Percentiles rank a stretch among this genome's conserved stretches.
These are phyloP conservation scores for Eulithis testata DNA, from an alignment of 2,888 invertebrate species.

Conservation along the genomic window DNA sequence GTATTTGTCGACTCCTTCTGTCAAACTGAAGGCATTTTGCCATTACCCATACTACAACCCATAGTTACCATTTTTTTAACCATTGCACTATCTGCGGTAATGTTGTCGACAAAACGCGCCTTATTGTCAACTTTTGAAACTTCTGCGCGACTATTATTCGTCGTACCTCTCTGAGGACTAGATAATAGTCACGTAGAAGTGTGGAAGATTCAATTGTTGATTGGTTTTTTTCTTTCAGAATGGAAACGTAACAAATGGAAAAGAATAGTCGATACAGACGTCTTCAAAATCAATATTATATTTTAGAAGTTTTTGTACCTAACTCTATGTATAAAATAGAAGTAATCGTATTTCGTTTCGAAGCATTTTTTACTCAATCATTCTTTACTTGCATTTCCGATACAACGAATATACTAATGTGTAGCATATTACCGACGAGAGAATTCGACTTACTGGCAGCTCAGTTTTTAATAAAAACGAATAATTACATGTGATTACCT, in stretches of 20 bases:
- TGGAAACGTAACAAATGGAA: constrained; percentile 74
- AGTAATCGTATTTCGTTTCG: constrained; percentile 10
- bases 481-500: too few species aligned
- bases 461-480: constrained; percentile 29
- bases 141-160: too few species aligned
- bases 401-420: constrained; percentile 50
- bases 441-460: constrained; percentile 43
- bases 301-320: constrained; percentile 1
- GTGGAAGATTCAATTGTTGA: too few species aligned
- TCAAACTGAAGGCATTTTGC: too few species aligned
- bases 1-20: too few species aligned
- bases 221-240: constrained; percentile 59
- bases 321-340: constrained; percentile 5
- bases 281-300: neutral
- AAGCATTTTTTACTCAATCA: constrained; percentile 39
- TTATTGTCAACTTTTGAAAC: too few species aligned
- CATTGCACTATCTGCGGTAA: too few species aligned
- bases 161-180: too few species aligned
- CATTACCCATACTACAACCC: too few species aligned
- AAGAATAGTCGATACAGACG: constrained; percentile 47
- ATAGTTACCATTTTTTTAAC: too few species aligned
- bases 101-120: too few species aligned
- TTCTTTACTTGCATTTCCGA: constrained; percentile 47
- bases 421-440: constrained; percentile 30
- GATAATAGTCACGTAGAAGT: too few species aligned